These are phyloP conservation scores for Rhagoletis pomonella DNA, from an alignment of 1,140 invertebrate species.

Conservation along the genomic window DNA sequence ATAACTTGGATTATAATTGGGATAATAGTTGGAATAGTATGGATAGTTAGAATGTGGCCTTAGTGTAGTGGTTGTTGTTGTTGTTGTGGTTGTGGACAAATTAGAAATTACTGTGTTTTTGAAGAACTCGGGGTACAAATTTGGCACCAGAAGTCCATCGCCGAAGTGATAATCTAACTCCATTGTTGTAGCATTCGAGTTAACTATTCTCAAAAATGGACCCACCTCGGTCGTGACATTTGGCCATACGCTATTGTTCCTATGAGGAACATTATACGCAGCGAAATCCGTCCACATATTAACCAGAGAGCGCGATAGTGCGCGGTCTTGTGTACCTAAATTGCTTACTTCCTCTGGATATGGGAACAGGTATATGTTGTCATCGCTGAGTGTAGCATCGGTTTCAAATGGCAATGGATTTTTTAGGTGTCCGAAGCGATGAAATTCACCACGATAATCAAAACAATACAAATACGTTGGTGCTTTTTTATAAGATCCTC, in stretches of 20 bases:
- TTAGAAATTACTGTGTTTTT: constrained; percentile 47
- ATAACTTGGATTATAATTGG: constrained; percentile 24
- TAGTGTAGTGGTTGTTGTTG: constrained; percentile 52
- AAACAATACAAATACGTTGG: constrained; percentile 68
- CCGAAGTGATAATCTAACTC: constrained; percentile 69
- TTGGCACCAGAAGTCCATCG: constrained; percentile 66
- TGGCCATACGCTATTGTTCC: constrained; percentile 64
- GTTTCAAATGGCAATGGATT: constrained; percentile 67
- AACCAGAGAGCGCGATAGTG: constrained; percentile 63
- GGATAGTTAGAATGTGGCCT: constrained; percentile 50
- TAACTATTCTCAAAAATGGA: constrained; percentile 67
- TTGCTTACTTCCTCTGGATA: constrained; percentile 65
- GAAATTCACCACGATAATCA: constrained; percentile 69
- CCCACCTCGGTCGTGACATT: constrained; percentile 64
- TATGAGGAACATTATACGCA: constrained; percentile 61
- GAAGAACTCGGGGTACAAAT: constrained; percentile 60
- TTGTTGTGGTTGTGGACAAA: constrained; percentile 45
- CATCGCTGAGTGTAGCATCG: constrained; percentile 71
- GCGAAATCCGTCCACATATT: constrained; percentile 70
- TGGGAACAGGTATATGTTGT: constrained; percentile 72
- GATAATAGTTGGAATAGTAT: constrained; percentile 31
- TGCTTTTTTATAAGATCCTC: constrained; percentile 57
- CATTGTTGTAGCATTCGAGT: constrained; percentile 60
- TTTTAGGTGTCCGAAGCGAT: constrained; percentile 64
- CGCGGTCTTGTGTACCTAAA: constrained; percentile 64